Evolutionary conservation across 2,888 invertebrate species (phyloP), one percentile per base, ranked within the genome.

Genomic region (Cephus rjabovi): DNA sequence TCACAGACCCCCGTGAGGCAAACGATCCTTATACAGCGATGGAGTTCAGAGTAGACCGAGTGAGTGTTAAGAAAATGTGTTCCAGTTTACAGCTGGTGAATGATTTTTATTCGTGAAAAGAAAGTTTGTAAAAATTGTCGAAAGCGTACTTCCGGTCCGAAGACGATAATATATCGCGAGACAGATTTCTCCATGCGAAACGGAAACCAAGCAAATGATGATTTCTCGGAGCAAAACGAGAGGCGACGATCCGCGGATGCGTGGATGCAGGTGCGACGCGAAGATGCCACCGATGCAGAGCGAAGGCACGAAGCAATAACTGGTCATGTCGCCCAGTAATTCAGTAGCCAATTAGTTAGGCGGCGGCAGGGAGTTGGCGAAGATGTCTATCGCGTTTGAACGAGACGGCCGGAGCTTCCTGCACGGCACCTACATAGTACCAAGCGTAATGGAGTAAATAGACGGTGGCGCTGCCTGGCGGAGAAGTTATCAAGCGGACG

Each of bases 291-390:
- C 56, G 56, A 56, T 56, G 80, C 70, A 75, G 85, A 86, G 84
- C 84, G 81, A 56, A 86, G 86, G 86, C 87, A 85, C 86, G 86
- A 86, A 87, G 87, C 88, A 89, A 89, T 87, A 87, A 88, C 87
- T 87, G 86, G 84, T 85, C 89, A 86, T 89, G 87, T 88, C 87
- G 86, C 83, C 86, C 86, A 86, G 88, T 89, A 90, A 90, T 89
- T 90, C 89, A 90, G 89, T 89, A 89, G 90, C 90, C 90, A 90
- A 90, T 90, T 90, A 90, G 90, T 89, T 89, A 88, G 87, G 86
- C 87, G 88, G 87, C 86, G 82, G 86, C 82, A 83, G 84, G 84
- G 86, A 86, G 85, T 81, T 82, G 83, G 85, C 83, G 81, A 84
- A 87, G 89, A 89, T 89, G 87, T 88, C 86, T 87, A 89, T 89